Evolutionary conservation across 2,113 vertebrate genomes (phyloP), one percentile per base, ranked within the genome.

Genomic region (Oceanites oceanicus): DNA sequence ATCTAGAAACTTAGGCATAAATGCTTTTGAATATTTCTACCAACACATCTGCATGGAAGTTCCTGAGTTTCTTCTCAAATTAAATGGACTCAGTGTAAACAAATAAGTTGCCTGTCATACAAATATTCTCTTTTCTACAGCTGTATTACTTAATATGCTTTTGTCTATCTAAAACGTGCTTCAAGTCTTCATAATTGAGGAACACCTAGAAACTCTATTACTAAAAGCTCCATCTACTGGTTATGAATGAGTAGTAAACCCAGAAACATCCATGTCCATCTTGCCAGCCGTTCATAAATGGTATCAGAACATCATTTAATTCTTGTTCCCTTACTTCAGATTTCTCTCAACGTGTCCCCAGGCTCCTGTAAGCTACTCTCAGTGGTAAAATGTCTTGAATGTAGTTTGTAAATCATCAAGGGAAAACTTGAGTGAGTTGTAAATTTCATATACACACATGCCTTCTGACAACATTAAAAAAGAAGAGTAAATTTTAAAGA

Each of bases 201-300:
- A 80, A 87, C 32, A 55, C 52, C n/a, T 45, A 58, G 49, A 66
- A 95, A 91, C 89, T 89, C 87, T 49, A 59, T 83, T 98, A 89
- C 90, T 88, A 80, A 97, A 97, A 97, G 96, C 97, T 97, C 96
- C 97, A 98, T 95, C 97, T 98, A 58, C 97, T 97, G 95, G 90
- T 91, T 93, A n/a, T 15, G 61, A 42, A 13, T 5, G 21, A 59
- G 86, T 5, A 86, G n/a, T 73, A 55, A 85, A 68, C 96, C 68
- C 38, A 29, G 86, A 56, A 59, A 49, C 52, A 71, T 47, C 91
- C 40, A 32, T 45, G 45, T 77, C 90, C 86, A 45, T 52, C 56
- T 26, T 49, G 49, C n/a, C 78, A 55, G 82, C 62, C 18, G 27
- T 72, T 87, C 75, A n/a, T 49, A 65, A 88, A 62, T 36, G 44